Evolutionary conservation across 37 sponge, comb jelly and placozoan genomes (phyloP).

Genomic region (Bolinopsis microptera): DNA sequence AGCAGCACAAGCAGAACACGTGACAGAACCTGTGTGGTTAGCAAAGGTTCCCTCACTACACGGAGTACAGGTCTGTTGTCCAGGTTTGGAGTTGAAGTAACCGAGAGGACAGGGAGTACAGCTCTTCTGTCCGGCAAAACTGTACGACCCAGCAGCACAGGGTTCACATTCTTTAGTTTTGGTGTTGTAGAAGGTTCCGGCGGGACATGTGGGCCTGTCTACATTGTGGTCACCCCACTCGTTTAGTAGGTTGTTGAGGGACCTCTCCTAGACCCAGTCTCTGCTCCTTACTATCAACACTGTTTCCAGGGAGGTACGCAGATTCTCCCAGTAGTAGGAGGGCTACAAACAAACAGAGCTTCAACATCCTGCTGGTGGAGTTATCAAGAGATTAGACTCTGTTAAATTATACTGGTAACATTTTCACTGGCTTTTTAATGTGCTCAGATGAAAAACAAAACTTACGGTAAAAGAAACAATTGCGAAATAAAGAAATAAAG

Average conservation of each 20-base stretch:
- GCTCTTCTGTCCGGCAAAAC: not conserved
- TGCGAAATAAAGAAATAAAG: too few relatives aligned
- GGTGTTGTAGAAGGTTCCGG: conserved; percentile 26
- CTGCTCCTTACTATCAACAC: not conserved
- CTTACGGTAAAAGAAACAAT: too few relatives aligned
- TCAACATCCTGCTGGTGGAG: not conserved
- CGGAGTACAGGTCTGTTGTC: not conserved
- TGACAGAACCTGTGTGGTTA: not conserved
- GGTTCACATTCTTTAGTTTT: conserved; percentile 24
- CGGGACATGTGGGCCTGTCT: not conserved
- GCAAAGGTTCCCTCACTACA: not conserved
- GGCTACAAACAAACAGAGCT: not conserved
- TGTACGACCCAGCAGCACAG: conserved; percentile 30
- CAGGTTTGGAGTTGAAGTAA: not conserved
- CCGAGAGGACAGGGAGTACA: conserved; percentile 30
- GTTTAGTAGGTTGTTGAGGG: not conserved
- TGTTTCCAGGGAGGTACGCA: not conserved
- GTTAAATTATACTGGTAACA: too few relatives aligned
- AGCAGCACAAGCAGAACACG: not conserved
- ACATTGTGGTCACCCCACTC: not conserved
- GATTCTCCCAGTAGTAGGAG: not conserved
- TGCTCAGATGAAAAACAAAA: too few relatives aligned
- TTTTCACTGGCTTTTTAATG: too few relatives aligned
- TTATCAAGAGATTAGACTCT: too few relatives aligned
- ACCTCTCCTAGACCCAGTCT: not conserved